Base-by-base conservation (phyloP, 2,113 vertebrate genomes). In the Platycercus adscitus region DNA sequence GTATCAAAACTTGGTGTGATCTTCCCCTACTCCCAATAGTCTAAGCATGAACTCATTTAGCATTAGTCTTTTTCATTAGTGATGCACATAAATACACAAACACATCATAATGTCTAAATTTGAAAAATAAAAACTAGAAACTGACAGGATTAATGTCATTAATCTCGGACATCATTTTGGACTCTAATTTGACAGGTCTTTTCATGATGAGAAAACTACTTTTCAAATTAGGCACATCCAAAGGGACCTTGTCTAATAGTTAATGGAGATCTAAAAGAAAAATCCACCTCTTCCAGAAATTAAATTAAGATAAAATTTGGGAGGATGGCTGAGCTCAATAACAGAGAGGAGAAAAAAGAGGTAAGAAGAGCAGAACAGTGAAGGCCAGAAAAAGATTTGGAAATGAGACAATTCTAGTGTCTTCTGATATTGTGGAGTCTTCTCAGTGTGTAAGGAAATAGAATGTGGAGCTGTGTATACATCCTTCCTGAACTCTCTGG, bases 21-120 rank as follows among this genome's bases (percentile, higher is more conserved):
- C 11, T 3, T 66, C 14, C 20, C 2, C 10, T 13, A 33, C 0
- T 4, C 4, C 53, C 12, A 65, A 9, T 41, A 47, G 33, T 24
- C 6, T 17, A 77, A 70, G 10, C 12, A 70, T 44, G 8, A 80
- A 24, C 9, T 70, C 10, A 29, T 72, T 66, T 55, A 65, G 13
- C 21, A 6, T 13, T 79, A 55, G 37, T 46, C 3, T 78, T 81
- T 88, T 24, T 71, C 46, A 78, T 68, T 68, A 53, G 7, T 35
- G 75, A 10, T 81, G 78, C 49, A 28, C 19, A 60, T 26, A 64
- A 60, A 94, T 81, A 11, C 31, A n/a, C 2, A 37, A 49, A 47
- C 16, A 70, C 3, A 2, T 66, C 11, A 46, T 41, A 44, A 3
- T 37, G 20, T 53, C 31, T 73, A 83, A 41, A 63, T 66, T 50